These are phyloP conservation scores for Enteromius mattozi DNA, from an alignment of 2,797 vertebrate species.

Conservation along the genomic window DNA sequence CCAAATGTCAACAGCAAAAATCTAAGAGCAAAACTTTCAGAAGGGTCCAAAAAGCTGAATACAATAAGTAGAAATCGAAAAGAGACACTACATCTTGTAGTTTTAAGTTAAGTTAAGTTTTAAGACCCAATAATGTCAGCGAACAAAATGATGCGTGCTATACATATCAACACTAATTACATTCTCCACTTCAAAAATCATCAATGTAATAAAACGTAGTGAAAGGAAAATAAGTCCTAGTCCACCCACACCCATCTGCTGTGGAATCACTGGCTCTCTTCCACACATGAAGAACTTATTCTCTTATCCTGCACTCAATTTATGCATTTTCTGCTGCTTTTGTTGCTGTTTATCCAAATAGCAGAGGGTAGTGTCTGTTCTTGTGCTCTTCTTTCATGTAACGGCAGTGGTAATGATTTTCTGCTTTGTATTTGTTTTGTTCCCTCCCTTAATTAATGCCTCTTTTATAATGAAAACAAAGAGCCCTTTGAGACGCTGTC, in stretches of 20 bases:
- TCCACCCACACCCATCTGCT: slow-evolving; percentile 43
- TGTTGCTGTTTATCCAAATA: slow-evolving; percentile 76
- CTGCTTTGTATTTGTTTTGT: slow-evolving; percentile 75
- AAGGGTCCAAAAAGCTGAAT: background rate
- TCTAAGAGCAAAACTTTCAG: background rate
- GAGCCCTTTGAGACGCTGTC: slow-evolving; percentile 52
- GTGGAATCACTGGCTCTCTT: slow-evolving; percentile 26
- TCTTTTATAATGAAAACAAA: slow-evolving; percentile 87
- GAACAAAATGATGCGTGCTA: background rate
- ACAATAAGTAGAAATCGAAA: slow-evolving; percentile 3
- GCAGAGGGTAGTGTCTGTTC: slow-evolving; percentile 67
- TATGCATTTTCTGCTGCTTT: slow-evolving; percentile 57
- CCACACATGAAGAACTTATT: slow-evolving; percentile 42
- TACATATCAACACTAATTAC: slow-evolving; percentile 11
- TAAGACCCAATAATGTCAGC: slow-evolving; percentile 12
- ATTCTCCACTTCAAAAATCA: slow-evolving; percentile 1
- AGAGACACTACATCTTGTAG: background rate
- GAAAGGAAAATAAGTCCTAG: slow-evolving; percentile 28
- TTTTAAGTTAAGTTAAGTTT: slow-evolving; percentile 2
- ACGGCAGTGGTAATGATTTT: slow-evolving; percentile 80
- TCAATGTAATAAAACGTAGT: slow-evolving; percentile 20
- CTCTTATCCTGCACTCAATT: slow-evolving; percentile 22
- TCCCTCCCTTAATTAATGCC: slow-evolving; percentile 86
- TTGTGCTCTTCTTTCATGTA: slow-evolving; percentile 75
- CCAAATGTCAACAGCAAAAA: background rate